A percentile compares a stretch with the other conserved stretches of the same genome.
These are phyloP conservation scores for Dasypus novemcinctus DNA, from an alignment of 2,113 vertebrate genomes.

Conservation along the genomic window DNA sequence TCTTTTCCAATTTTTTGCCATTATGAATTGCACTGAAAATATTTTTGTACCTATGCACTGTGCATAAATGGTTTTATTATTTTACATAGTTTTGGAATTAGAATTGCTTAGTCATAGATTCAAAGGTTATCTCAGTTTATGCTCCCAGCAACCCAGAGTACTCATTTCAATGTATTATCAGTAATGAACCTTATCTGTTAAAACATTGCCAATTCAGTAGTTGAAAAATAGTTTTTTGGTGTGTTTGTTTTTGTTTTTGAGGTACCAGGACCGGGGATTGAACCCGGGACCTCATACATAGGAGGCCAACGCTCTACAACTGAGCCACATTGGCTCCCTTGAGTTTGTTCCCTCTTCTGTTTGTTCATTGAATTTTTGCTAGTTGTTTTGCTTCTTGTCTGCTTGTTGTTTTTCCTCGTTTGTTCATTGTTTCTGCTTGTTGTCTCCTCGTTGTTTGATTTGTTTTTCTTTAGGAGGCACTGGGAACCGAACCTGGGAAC, in stretches of 20 bases:
- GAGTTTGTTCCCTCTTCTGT: too few species aligned
- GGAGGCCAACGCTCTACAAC: too few species aligned
- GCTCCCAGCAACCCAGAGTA: not conserved
- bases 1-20: not conserved
- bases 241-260: not conserved
- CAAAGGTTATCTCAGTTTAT: not conserved
- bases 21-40: constrained; percentile 3
- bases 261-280: too few species aligned
- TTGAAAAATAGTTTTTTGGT: constrained; percentile 6
- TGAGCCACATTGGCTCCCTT: too few species aligned
- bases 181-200: not conserved
- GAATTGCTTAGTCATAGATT: constrained; percentile 1
- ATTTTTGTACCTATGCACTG: not conserved
- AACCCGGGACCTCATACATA: too few species aligned
- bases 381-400: too few species aligned
- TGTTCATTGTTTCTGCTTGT: too few species aligned
- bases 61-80: not conserved
- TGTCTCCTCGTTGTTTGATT: too few species aligned
- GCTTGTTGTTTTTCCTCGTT: too few species aligned
- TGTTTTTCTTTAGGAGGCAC: too few species aligned
- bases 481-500: too few species aligned
- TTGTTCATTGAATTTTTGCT: too few species aligned
- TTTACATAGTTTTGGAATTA: constrained; percentile 11
- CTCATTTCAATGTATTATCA: not conserved
- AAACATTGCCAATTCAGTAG: not conserved